Evolutionary conservation across 2,888 invertebrate species (phyloP).

Genomic region (Monopis laevigella): DNA sequence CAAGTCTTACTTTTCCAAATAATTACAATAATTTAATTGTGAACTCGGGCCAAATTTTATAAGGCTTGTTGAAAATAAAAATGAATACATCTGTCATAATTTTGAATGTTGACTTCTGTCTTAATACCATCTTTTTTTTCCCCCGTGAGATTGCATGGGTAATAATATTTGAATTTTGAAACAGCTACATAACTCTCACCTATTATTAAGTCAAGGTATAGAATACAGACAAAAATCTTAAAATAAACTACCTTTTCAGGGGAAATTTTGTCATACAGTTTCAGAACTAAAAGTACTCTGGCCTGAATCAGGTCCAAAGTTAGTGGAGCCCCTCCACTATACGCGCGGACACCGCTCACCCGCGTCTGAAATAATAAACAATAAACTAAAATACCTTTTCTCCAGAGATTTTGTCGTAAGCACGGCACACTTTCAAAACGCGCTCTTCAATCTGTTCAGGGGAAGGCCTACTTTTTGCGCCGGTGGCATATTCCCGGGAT

Average conservation of each 20-base stretch:
- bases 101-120: no score
- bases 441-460: constrained; percentile 77
- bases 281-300: constrained; percentile 93
- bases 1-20: no score
- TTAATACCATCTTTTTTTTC: no score
- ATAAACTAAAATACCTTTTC: constrained; percentile 76
- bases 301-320: constrained; percentile 84
- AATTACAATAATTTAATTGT: no score
- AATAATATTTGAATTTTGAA: no score
- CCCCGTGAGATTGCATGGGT: no score
- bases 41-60: no score
- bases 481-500: background rate
- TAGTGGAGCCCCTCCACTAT: constrained; percentile 80
- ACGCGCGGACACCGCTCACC: constrained; percentile 71
- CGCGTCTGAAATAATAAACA: constrained; percentile 69
- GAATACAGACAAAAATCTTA: no score
- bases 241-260: constrained; percentile 83
- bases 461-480: constrained; percentile 33
- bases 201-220: no score
- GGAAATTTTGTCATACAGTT: constrained; percentile 97
- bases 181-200: no score
- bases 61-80: no score
- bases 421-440: constrained; percentile 86
- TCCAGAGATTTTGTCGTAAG: constrained; percentile 89
- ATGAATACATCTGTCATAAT: no score